Conservation (phyloP, 2,113 vertebrate genomes). For the Channa maculata region DNA sequence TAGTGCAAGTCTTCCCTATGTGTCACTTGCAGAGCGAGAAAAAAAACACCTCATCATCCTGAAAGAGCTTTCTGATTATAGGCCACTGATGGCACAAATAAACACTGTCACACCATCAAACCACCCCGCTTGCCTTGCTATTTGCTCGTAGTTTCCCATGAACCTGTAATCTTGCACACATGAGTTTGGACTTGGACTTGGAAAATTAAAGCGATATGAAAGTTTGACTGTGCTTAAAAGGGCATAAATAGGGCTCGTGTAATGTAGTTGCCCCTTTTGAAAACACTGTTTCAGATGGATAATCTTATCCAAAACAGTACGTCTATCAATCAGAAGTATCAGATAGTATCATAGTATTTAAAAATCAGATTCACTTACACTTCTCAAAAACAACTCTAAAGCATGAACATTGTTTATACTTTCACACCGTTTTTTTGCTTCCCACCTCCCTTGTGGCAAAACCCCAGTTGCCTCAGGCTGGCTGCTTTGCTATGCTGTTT, state of each 20-base stretch:
- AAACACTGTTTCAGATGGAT: slow-evolving; percentile 6
- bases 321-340: not conserved
- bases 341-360: not conserved
- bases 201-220: slow-evolving; percentile 2
- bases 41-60: slow-evolving; percentile 20
- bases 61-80: slow-evolving; percentile 48
- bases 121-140: slow-evolving; percentile 3
- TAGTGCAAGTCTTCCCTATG: slow-evolving; percentile 8
- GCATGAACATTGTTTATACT: not conserved
- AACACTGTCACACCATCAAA: slow-evolving; percentile 55
- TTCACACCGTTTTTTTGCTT: slow-evolving; percentile 6
- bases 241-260: not conserved
- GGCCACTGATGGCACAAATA: slow-evolving; percentile 46
- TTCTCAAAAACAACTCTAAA: not conserved
- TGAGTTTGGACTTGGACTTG: not conserved
- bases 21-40: slow-evolving; percentile 22
- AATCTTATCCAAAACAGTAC: not conserved
- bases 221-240: not conserved
- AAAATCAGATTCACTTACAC: not conserved
- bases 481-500: slow-evolving; percentile 30
- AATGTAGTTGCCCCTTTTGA: slow-evolving; percentile 1
- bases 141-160: slow-evolving; percentile 2
- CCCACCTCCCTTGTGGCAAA: slow-evolving; percentile 25
- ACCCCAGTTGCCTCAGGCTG: slow-evolving; percentile 12
- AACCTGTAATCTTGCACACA: slow-evolving; percentile 27